These are phyloP conservation scores for Labeo calbasu DNA, from an alignment of 2,797 vertebrate species.

Conservation along the genomic window DNA sequence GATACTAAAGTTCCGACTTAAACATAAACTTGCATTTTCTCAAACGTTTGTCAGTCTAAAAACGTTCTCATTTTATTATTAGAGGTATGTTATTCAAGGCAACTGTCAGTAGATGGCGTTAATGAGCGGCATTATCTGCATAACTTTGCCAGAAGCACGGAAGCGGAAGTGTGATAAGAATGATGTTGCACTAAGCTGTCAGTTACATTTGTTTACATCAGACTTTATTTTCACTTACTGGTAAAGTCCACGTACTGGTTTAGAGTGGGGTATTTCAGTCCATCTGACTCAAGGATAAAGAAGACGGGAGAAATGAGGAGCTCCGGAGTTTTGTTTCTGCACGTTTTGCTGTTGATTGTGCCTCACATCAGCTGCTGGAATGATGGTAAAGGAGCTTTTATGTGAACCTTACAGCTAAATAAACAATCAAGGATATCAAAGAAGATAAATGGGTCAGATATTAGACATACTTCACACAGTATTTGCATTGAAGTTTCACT, in stretches of 20 bases:
- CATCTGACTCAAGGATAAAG: neutral
- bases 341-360: slow-evolving; percentile 51
- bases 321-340: neutral
- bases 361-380: slow-evolving; percentile 60
- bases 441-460: neutral
- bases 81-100: neutral
- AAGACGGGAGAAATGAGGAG: slow-evolving; percentile 12
- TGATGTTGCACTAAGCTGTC: slow-evolving; percentile 15
- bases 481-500: neutral
- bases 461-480: neutral
- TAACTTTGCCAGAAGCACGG: slow-evolving; percentile 8
- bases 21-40: neutral
- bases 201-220: slow-evolving; percentile 38
- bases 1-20: neutral
- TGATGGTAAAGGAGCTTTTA: slow-evolving; percentile 59
- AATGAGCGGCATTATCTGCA: neutral
- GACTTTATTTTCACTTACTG: neutral
- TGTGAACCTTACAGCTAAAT: neutral
- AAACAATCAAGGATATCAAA: neutral
- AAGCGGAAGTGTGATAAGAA: slow-evolving; percentile 38
- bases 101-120: slow-evolving; percentile 3
- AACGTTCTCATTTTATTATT: neutral
- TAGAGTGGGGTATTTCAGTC: neutral
- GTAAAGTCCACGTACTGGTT: slow-evolving; percentile 1
- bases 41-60: neutral